These are phyloP conservation scores for Elegia similella DNA, from an alignment of 2,888 invertebrate species.

Conservation along the genomic window DNA sequence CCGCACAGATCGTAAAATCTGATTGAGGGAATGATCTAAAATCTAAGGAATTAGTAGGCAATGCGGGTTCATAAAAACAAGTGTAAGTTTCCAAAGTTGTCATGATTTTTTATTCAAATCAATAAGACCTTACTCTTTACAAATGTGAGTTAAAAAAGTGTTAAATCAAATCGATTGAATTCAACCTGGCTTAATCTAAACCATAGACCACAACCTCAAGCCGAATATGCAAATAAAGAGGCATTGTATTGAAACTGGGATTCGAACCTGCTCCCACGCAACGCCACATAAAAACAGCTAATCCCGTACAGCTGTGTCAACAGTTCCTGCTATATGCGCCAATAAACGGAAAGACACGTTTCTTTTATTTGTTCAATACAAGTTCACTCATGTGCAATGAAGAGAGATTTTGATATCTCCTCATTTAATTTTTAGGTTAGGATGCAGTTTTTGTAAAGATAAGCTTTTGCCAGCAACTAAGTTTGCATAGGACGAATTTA, in stretches of 20 bases:
- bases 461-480: too few species aligned
- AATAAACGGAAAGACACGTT: conserved; percentile 15
- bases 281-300: conserved; percentile 27
- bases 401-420: too few species aligned
- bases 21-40: too few species aligned
- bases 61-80: too few species aligned
- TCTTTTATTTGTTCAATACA: conserved; percentile 6
- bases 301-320: conserved; percentile 30
- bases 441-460: too few species aligned
- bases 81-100: too few species aligned
- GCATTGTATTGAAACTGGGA: conserved; percentile 12
- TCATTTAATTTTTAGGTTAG: too few species aligned
- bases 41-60: too few species aligned
- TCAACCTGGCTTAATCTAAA: conserved; percentile 5
- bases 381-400: conserved; percentile 1
- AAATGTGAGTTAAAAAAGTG: background rate
- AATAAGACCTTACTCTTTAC: too few species aligned
- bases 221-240: conserved; percentile 17
- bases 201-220: conserved; percentile 8
- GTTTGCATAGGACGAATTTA: too few species aligned
- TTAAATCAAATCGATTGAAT: background rate
- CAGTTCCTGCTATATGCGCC: conserved; percentile 19
- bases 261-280: conserved; percentile 28
- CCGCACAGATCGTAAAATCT: too few species aligned
- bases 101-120: too few species aligned